Evolutionary conservation across 1,140 invertebrate species (phyloP).

Genomic region (Melitaea cinxia): DNA sequence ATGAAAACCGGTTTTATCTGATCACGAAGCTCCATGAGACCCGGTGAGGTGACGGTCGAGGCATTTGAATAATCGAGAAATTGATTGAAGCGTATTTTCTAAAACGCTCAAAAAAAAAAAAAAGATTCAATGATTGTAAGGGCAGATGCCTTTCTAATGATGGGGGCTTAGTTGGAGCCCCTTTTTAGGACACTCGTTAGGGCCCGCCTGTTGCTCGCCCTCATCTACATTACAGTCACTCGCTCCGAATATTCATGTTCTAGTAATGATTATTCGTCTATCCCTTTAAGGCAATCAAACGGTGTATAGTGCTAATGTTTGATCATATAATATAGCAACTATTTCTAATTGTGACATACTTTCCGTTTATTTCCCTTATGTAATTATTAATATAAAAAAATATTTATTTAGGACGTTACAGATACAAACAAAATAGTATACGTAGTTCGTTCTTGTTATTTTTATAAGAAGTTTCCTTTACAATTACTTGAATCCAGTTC

Average conservation of each 20-base stretch:
- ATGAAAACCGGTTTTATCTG: slow-evolving; percentile 57
- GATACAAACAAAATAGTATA: no score
- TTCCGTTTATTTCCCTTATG: no score
- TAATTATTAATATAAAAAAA: no score
- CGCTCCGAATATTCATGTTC: slow-evolving; percentile 19
- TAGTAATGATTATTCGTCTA: slow-evolving; percentile 12
- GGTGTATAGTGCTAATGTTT: neutral
- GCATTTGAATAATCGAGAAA: slow-evolving; percentile 77
- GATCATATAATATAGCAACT: neutral
- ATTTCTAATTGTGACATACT: neutral
- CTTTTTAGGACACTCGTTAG: slow-evolving; percentile 43
- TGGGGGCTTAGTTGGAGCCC: slow-evolving; percentile 43
- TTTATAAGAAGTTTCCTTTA: no score
- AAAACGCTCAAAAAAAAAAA: slow-evolving; percentile 41
- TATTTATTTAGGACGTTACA: no score
- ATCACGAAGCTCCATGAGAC: slow-evolving; percentile 46
- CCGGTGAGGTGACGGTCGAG: slow-evolving; percentile 34
- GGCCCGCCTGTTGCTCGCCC: slow-evolving; percentile 52
- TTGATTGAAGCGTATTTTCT: slow-evolving; percentile 73
- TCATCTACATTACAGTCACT: slow-evolving; percentile 21
- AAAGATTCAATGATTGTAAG: slow-evolving; percentile 63
- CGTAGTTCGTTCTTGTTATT: no score
- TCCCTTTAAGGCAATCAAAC: neutral
- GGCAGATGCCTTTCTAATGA: slow-evolving; percentile 67
- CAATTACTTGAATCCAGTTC: no score